Conservation (phyloP, 2,888 invertebrate species). For the Lamproptera curius region DNA sequence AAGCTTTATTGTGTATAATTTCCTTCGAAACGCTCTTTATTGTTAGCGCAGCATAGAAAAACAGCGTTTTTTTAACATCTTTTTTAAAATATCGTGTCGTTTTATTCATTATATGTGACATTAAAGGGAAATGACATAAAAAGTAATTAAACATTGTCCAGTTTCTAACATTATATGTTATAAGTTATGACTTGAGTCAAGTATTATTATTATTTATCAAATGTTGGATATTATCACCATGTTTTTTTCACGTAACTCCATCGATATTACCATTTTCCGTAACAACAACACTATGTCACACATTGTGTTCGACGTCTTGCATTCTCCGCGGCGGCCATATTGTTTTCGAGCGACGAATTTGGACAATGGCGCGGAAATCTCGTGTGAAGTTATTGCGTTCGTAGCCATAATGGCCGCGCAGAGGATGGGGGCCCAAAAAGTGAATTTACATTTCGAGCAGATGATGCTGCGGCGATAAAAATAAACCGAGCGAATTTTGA, state of each 20-base stretch:
- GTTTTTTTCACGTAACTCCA: too few relatives aligned
- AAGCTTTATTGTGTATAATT: background rate
- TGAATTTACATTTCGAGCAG: background rate
- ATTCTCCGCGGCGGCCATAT: conserved; percentile 39
- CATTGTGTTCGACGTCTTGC: conserved; percentile 14
- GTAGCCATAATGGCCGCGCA: conserved; percentile 1
- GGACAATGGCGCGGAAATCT: conserved; percentile 54
- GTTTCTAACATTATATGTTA: too few relatives aligned
- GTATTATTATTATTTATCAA: too few relatives aligned
- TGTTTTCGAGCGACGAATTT: conserved; percentile 65
- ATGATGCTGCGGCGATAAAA: background rate
- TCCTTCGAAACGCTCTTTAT: background rate
- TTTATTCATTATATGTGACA: too few relatives aligned
- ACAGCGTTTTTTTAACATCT: too few relatives aligned
- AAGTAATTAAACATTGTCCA: too few relatives aligned
- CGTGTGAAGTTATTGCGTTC: conserved; percentile 29
- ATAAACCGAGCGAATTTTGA: background rate
- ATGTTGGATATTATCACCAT: too few relatives aligned
- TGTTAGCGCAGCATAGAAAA: too few relatives aligned
- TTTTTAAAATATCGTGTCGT: too few relatives aligned
- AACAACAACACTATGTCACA: conserved; percentile 8
- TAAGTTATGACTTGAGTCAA: too few relatives aligned
- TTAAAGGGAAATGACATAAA: too few relatives aligned
- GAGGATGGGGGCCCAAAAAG: background rate
- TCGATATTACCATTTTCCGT: too few relatives aligned